Conservation (phyloP, 2,888 invertebrate species). For the Neoitamus cyanurus region DNA sequence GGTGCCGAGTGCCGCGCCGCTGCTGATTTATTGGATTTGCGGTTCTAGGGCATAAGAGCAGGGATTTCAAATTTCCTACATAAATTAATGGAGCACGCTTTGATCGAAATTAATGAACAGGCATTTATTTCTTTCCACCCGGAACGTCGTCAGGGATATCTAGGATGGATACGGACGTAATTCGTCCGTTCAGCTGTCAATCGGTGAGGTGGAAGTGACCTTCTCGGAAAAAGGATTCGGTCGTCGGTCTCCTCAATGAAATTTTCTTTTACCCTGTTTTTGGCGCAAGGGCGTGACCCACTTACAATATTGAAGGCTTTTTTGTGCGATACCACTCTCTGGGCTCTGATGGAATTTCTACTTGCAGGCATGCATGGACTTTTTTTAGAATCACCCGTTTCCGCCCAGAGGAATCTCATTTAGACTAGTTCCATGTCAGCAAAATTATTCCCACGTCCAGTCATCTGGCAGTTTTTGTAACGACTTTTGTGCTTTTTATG, state of each 20-base stretch:
- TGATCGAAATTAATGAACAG: conserved; percentile 22
- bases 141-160: background rate
- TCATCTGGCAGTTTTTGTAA: background rate
- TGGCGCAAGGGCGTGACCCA: background rate
- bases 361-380: background rate
- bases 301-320: background rate
- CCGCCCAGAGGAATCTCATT: background rate
- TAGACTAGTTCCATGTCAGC: background rate
- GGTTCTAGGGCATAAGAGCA: background rate
- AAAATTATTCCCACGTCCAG: background rate
- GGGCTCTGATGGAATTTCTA: background rate
- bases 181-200: background rate
- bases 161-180: background rate
- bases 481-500: background rate
- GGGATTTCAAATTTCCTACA: conserved; percentile 14
- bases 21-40: conserved; percentile 24
- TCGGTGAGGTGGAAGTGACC: background rate
- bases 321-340: background rate
- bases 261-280: background rate
- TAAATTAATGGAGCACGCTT: conserved; percentile 18
- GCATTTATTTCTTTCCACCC: background rate
- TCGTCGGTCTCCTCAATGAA: background rate
- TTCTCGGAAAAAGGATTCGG: background rate
- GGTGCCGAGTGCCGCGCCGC: background rate
- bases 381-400: background rate